Percentiles rank a stretch among this genome's conserved stretches.
Evolutionary conservation across 2,888 invertebrate species (phyloP).

Genomic region (Drosophila leonis): DNA sequence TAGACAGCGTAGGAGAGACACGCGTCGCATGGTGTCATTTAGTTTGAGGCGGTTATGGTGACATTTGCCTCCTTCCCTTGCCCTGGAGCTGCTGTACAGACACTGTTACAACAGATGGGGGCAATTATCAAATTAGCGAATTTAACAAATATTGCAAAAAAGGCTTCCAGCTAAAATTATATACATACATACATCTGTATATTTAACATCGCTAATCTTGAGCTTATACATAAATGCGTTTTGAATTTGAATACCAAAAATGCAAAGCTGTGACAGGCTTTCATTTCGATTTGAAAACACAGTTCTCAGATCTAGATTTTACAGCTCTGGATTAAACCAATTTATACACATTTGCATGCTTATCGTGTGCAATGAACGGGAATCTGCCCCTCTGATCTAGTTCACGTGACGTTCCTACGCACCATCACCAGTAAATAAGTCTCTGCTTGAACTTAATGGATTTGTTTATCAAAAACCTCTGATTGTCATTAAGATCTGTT

Average conservation of each 20-base stretch:
- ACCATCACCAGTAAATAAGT: conserved; percentile 1
- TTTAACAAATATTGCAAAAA: conserved; percentile 3
- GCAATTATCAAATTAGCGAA: conserved; percentile 21
- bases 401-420: conserved; percentile 43
- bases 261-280: neutral
- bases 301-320: neutral
- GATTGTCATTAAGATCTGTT: conserved; percentile 20
- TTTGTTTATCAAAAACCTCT: conserved; percentile 38
- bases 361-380: conserved; percentile 36
- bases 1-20: conserved; percentile 50
- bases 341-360: conserved; percentile 39
- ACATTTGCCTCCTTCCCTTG: conserved; percentile 1
- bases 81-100: neutral
- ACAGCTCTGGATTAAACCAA: conserved; percentile 27
- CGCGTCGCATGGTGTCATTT: conserved; percentile 41
- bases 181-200: too few species aligned
- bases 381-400: conserved; percentile 43
- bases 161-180: conserved; percentile 11
- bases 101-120: conserved; percentile 7
- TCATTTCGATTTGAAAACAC: neutral
- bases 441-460: conserved; percentile 33
- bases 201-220: neutral
- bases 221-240: neutral
- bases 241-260: neutral
- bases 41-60: conserved; percentile 38